Evolutionary conservation across 2,797 vertebrate genomes (phyloP).

Genomic region (Petrocephalus sullivani): DNA sequence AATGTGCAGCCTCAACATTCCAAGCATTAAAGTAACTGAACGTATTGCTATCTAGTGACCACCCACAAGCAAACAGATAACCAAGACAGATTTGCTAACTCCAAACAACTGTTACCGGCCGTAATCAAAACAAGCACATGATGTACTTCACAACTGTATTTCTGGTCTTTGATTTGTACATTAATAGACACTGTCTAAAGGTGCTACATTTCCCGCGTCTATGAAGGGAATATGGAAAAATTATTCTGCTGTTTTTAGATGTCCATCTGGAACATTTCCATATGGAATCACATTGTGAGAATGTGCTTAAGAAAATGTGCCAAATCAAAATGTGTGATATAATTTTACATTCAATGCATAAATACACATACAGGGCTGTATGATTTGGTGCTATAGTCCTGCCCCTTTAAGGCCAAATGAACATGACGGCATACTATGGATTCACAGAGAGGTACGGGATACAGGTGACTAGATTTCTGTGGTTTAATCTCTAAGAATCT

Average conservation of each 20-base stretch:
- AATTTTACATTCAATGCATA: not conserved
- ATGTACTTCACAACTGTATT: not conserved
- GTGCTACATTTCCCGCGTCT: not conserved
- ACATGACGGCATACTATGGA: not conserved
- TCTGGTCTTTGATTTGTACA: not conserved
- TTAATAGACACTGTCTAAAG: not conserved
- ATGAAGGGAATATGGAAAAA: not conserved
- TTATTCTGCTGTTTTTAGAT: not conserved
- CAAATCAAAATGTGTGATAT: no score
- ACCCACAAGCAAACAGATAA: not conserved
- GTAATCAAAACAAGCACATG: not conserved
- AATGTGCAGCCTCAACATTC: not conserved
- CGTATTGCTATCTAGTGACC: not conserved
- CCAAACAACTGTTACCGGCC: not conserved
- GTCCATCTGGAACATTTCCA: not conserved
- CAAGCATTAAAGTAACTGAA: not conserved
- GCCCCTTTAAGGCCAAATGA: not conserved
- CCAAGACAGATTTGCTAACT: not conserved
- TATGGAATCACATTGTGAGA: not conserved
- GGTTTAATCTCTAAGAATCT: not conserved
- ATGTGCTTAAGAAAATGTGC: not conserved
- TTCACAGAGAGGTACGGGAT: not conserved
- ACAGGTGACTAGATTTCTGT: not conserved
- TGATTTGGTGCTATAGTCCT: not conserved
- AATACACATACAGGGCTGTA: not conserved